Conservation (phyloP, 35 echinoderm and acorn worm species). For the Ophiothrix spiculata region DNA sequence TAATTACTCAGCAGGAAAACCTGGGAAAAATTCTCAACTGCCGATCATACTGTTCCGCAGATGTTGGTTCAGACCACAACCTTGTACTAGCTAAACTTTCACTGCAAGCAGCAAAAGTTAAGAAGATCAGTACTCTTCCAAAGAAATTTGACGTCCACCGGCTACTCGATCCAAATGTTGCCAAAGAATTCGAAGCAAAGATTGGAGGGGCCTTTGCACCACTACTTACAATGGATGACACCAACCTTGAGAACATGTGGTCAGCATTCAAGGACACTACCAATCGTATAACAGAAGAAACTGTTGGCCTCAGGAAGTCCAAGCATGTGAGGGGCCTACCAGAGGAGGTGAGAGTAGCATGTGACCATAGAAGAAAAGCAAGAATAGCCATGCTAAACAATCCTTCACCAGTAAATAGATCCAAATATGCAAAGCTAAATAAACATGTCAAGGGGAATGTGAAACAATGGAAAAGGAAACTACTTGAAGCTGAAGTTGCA, state of each 20-base stretch:
- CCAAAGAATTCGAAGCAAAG: constrained; percentile 15
- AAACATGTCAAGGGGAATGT: neutral
- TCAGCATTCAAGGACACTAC: constrained; percentile 8
- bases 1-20: constrained; percentile 7
- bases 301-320: neutral
- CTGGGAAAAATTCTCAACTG: constrained; percentile 17
- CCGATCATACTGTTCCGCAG: constrained; percentile 31
- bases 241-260: constrained; percentile 20
- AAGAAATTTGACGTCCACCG: neutral
- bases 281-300: constrained; percentile 14
- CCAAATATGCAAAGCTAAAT: constrained; percentile 11
- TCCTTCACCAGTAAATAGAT: neutral
- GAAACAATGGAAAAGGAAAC: constrained; percentile 18
- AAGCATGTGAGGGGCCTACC: constrained; percentile 3
- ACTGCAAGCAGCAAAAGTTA: neutral
- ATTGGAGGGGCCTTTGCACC: constrained; percentile 18
- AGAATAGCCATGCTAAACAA: constrained; percentile 22
- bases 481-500: neutral
- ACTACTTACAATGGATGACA: constrained; percentile 14
- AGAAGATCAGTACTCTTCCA: neutral
- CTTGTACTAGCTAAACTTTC: neutral
- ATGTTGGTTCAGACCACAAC: constrained; percentile 30
- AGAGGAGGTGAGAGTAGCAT: constrained; percentile 25
- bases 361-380: constrained; percentile 29
- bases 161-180: neutral